Percentiles rank a stretch among this genome's conserved stretches.
phyloP scores from a whole-genome alignment of 2,797 vertebrate species.

The Poecilia velifera region DNA sequence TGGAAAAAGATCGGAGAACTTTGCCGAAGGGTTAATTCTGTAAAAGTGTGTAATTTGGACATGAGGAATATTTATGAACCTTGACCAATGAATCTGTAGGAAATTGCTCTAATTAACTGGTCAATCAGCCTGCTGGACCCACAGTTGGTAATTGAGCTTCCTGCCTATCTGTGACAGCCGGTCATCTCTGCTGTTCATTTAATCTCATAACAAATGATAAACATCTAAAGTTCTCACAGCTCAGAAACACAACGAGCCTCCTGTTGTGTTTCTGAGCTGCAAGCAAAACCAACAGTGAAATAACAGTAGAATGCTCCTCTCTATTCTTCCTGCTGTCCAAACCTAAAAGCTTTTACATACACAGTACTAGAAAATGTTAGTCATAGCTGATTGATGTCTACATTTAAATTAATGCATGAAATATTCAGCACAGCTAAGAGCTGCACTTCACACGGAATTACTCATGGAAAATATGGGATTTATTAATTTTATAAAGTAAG shows the following conservation, averaged over 20 bases:
- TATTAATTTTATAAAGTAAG: not conserved
- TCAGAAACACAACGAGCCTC: not conserved
- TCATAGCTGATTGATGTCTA: conserved; percentile 6
- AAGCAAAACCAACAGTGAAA: not conserved
- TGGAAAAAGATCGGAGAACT: not conserved
- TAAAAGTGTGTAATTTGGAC: not conserved
- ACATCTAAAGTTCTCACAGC: not conserved
- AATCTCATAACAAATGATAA: conserved; percentile 5
- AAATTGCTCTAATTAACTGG: conserved; percentile 34
- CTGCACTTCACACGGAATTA: conserved; percentile 2
- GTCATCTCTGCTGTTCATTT: conserved; percentile 3
- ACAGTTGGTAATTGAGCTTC: conserved; percentile 39
- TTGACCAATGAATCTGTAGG: conserved; percentile 26
- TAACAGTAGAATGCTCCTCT: not conserved
- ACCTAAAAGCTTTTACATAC: not conserved
- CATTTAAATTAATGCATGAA: conserved; percentile 22
- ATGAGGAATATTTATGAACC: not conserved
- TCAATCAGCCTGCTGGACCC: conserved; percentile 29
- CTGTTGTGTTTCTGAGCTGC: conserved; percentile 7
- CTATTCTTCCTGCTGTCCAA: not conserved
- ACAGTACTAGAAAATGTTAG: not conserved
- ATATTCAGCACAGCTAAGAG: conserved; percentile 27
- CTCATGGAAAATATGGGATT: not conserved
- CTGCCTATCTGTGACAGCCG: conserved; percentile 26
- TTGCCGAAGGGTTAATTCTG: not conserved